Percentiles rank a stretch among this genome's conserved stretches.
Evolutionary conservation across 2,797 vertebrate species (phyloP).

Genomic region (Microctenopoma lineatum): DNA sequence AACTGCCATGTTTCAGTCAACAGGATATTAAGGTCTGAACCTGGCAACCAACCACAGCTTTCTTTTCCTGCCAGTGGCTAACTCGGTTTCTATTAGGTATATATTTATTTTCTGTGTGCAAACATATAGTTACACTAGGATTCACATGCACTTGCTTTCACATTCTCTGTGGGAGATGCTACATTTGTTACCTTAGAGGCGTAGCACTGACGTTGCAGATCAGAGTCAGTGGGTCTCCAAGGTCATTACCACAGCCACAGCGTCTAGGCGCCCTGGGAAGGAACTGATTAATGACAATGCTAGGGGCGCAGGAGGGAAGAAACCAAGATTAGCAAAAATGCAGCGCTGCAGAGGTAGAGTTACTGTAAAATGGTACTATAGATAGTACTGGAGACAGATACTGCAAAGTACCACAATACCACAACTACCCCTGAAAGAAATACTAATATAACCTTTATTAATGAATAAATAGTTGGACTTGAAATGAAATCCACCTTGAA

Average conservation of each 20-base stretch:
- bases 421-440: background rate
- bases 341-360: conserved; percentile 53
- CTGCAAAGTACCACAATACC: conserved; percentile 21
- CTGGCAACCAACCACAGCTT: conserved; percentile 28
- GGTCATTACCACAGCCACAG: conserved; percentile 77
- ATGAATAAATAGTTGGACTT: background rate
- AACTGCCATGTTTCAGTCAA: conserved; percentile 37
- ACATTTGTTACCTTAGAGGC: conserved; percentile 58
- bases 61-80: background rate
- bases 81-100: conserved; percentile 9
- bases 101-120: conserved; percentile 19
- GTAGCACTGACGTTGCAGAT: conserved; percentile 70
- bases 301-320: conserved; percentile 47
- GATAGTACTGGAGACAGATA: conserved; percentile 37
- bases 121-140: background rate
- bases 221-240: conserved; percentile 69
- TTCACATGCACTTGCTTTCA: conserved; percentile 20
- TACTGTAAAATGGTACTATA: conserved; percentile 37
- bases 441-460: background rate
- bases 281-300: conserved; percentile 80
- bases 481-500: background rate
- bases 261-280: conserved; percentile 66
- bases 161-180: conserved; percentile 38
- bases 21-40: conserved; percentile 51
- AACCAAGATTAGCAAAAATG: conserved; percentile 45